A percentile compares a stretch with the other conserved stretches of the same genome.
Conservation (phyloP, 2,797 vertebrate species). For the Anas bahamensis region DNA sequence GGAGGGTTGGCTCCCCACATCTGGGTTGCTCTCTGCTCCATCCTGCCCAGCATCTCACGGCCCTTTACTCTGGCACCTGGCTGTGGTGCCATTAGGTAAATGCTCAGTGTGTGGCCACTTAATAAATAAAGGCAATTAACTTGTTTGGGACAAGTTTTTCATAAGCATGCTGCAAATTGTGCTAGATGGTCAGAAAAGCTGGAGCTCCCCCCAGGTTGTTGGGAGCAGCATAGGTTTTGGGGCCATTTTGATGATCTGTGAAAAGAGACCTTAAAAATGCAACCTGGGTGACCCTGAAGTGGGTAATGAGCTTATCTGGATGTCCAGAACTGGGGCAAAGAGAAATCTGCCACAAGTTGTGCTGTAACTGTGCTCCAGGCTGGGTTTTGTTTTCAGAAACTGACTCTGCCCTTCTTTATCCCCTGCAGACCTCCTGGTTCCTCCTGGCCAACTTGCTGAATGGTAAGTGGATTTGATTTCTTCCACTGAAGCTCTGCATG, state of each 20-base stretch:
- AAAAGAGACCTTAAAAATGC: not conserved
- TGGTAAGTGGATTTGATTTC: slow-evolving; percentile 38
- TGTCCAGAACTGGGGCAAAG: not conserved
- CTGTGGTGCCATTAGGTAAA: not conserved
- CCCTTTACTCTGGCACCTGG: accelerated
- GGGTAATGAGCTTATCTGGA: not conserved
- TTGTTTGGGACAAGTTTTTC: not conserved
- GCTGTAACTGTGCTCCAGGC: accelerated
- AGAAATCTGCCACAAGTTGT: not conserved
- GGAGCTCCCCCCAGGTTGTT: accelerated
- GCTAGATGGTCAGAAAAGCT: not conserved
- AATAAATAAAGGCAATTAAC: not conserved
- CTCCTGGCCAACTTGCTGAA: not conserved
- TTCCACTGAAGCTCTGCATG: not conserved
- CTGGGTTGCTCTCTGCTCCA: accelerated
- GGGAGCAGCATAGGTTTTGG: not conserved
- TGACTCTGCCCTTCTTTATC: not conserved
- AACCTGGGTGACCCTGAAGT: not conserved
- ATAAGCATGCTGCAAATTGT: not conserved
- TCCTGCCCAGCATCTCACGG: accelerated
- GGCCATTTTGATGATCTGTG: not conserved
- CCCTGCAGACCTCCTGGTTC: slow-evolving; percentile 10
- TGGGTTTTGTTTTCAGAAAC: not conserved
- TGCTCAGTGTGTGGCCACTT: accelerated
- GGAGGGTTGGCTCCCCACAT: not conserved